Base-by-base conservation (phyloP, 35 echinoderm and acorn worm genomes). In the Eucidaris tribuloides region DNA sequence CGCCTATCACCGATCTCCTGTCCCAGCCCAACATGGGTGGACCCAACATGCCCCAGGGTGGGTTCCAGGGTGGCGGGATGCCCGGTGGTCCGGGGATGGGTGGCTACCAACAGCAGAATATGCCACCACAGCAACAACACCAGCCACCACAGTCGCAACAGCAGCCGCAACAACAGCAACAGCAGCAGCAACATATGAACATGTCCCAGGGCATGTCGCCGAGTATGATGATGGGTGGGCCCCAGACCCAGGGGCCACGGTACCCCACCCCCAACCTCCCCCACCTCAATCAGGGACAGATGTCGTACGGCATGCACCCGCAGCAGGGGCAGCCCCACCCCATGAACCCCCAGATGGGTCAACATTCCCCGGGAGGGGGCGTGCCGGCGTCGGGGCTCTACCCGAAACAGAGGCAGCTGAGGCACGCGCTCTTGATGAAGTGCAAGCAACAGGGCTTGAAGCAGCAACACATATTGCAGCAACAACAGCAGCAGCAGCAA, bases 401-500 rank as follows among this genome's bases (percentile, higher is more conserved):
- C 3, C 61, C 61, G 37, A 64, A 34, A 4, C 35, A 49, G 5
- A 54, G 56, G 17, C 83, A 85, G 33, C 40, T 86, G 18, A 68
- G 84, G 32, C 68, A 76, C 24, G 56, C 84, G 3, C 18, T 83
- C 7, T 61, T 83, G 55, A 83, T 83, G 62, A 81, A 72, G 23
- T 77, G 50, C 3, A 23, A 46, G 3, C 58, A 81, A 37, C 48
- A 74, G 31, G 66, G 81, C 46, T 25, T 84, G 45, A 65, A 79
- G 48, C 85, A 84, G 37, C 79, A 91, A 45, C 70, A 89, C 62
- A 81, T 52, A 42, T 80, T 66, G 68, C 85, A 93, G 39, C 91
- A 95, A 45, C 92, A 86, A 42, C 89, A 92, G 56, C 89, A 85
- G 14, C 72, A 52, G 34, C 79, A 71, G 63, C 79, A 87, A 45